Evolutionary conservation across 2,888 invertebrate genomes (phyloP), one percentile per base, ranked within the genome.

Genomic region (Zaprionus lineosus): DNA sequence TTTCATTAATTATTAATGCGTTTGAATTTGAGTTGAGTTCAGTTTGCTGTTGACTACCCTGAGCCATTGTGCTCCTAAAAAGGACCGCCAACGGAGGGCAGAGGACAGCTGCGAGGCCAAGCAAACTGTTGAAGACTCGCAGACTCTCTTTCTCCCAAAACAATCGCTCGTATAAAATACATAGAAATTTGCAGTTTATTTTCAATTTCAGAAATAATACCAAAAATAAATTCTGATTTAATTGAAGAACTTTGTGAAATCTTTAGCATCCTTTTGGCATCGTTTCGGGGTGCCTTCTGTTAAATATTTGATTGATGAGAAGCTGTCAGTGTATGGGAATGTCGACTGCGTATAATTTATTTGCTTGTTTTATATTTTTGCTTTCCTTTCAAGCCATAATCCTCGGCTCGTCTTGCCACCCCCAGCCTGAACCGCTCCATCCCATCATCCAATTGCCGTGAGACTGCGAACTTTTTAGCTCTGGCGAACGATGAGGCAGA

Each of bases 1-100:
- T 75, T 75, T 74, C 79, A 82, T 76, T 70, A 78, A 78, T 78
- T 82, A 74, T 82, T 67, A 78, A 82, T 71, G 67, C 70, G 55
- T 70, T 70, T 74, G 81, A 60, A 52, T 46, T 50, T 16, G 41
- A 33, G 18, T 48, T 48, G 26, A 48, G 41, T 59, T 51, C 16
- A 63, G 62, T 55, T 41, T 33, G 48, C 47, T 39, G 37, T 16
- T 8, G 6, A 9, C 21, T 62, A 51, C 47, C 50, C 68, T 43
- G 11, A 36, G 1, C 24, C 7, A 6, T 6, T 6, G 2, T 12
- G 15, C n/a, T 7, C n/a, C n/a, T 8, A 1, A 1, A 11, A 6
- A 6, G 40, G 43, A 28, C 8, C 8, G 3, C n/a, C n/a, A n/a
- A n/a, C n/a, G n/a, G n/a, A n/a, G n/a, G n/a, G n/a, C n/a, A n/a